Evolutionary conservation across 1,140 invertebrate genomes (phyloP), one percentile per base, ranked within the genome.

Genomic region (Maniola jurtina): DNA sequence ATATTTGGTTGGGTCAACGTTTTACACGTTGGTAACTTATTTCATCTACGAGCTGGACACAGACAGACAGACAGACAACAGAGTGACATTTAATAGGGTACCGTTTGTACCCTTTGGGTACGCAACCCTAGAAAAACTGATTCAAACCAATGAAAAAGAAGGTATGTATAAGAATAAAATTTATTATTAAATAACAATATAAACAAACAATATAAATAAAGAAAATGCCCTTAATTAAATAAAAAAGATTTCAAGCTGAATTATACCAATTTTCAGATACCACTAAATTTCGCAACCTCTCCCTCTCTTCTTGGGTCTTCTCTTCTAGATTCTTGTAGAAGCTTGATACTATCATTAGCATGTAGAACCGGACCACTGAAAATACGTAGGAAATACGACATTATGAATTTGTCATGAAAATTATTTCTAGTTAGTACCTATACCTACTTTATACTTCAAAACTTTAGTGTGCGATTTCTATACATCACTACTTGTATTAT

Each of bases 331-430:
- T 67, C 57, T 79, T 77, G 71, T 80, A 83, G 61, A 78, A 86
- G 38, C 83, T 88, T 15, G 77, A 68, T 9, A 89, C 87, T 8
- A 87, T 62, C 57, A 81, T 80, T 61, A 89, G 47, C 84, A 88
- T 88, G 73, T 89, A 88, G 71, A 87, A 79, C 6, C 82, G 77
- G 25, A 87, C 35, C 64, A 83, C 87, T 89, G 76, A 0, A 80
- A 83, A 60, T 5, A 7, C 6, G 3, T 11, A 57, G 0, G 25
- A 14, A 35, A 25, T 25, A 54, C 7, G n/a, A n/a, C n/a, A n/a
- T 16, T 50, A n/a, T n/a, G n/a, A n/a, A n/a, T 11, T 15, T 50
- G 47, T 50, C 8, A 50, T 16, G 1, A 50, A 13, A 14, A 50
- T 50, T 50, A 16, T 50, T 11, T 50, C 25, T 25, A 25, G 25